These are phyloP conservation scores for Oxystoma pomonae DNA, from an alignment of 2,888 invertebrate genomes.

Conservation along the genomic window DNA sequence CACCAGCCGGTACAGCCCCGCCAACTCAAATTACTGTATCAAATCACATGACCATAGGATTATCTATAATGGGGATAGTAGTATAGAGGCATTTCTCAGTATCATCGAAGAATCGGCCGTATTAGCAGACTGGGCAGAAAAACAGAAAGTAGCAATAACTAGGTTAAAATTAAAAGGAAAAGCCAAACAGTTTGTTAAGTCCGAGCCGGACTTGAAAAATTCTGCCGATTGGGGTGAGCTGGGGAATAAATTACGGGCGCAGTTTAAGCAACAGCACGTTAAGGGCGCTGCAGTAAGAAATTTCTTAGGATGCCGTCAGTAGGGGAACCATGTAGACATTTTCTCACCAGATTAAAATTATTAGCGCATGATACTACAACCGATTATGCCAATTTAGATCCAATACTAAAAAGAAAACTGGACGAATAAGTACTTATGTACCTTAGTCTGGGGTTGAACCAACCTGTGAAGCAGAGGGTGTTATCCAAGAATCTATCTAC, in stretches of 20 bases:
- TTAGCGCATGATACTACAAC: slow-evolving; percentile 2
- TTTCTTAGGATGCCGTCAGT: neutral
- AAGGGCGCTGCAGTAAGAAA: slow-evolving; percentile 1
- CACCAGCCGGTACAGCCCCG: neutral
- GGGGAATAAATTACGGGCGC: neutral
- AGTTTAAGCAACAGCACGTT: neutral
- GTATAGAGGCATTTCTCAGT: slow-evolving; percentile 1
- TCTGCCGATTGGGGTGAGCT: neutral
- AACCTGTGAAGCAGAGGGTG: slow-evolving; percentile 5
- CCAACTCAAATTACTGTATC: neutral
- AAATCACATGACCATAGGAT: neutral
- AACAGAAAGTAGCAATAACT: slow-evolving; percentile 4
- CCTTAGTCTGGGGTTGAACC: neutral
- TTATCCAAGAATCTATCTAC: neutral
- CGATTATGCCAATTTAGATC: neutral
- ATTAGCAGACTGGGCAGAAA: neutral
- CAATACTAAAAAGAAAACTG: neutral
- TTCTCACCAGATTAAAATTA: slow-evolving; percentile 4
- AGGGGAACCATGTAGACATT: slow-evolving; percentile 5
- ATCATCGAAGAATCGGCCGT: slow-evolving; percentile 5
- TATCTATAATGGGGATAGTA: neutral
- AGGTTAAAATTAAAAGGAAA: neutral
- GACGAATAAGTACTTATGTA: slow-evolving; percentile 1
- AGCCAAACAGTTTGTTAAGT: slow-evolving; percentile 3
- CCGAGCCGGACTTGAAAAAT: slow-evolving; percentile 1